Evolutionary conservation across 2,888 invertebrate species (phyloP).

Genomic region (Xylophagus ater): DNA sequence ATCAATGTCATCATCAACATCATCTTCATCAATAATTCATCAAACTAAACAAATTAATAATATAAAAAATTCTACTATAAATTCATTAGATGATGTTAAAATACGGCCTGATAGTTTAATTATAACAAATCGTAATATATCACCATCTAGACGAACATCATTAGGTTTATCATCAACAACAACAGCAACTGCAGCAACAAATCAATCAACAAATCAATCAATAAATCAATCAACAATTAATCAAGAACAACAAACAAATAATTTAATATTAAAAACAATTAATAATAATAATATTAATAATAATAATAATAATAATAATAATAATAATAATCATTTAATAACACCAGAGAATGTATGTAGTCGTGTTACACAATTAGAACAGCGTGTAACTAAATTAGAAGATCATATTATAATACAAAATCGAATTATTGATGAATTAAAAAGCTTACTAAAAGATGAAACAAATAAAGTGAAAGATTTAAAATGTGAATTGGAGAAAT

Average conservation of each 20-base stretch:
- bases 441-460: conserved; percentile 49
- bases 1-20: conserved; percentile 3
- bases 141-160: conserved; percentile 24
- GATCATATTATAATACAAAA: conserved; percentile 35
- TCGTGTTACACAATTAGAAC: conserved; percentile 31
- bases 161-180: conserved; percentile 9
- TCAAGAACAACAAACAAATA: no score
- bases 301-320: background rate
- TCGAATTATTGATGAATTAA: conserved; percentile 53
- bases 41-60: conserved; percentile 2
- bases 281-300: no score
- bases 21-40: background rate
- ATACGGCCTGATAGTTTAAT: conserved; percentile 32
- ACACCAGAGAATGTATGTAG: conserved; percentile 18
- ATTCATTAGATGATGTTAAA: conserved; percentile 26
- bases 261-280: no score
- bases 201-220: no score
- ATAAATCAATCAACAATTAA: no score
- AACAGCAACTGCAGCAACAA: conserved; percentile 6
- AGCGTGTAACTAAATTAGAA: conserved; percentile 34
- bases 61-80: conserved; percentile 3
- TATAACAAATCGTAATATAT: conserved; percentile 32
- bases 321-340: background rate
- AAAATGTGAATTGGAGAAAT: conserved; percentile 56
- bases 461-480: conserved; percentile 51